These are phyloP conservation scores for Rhagonycha fulva DNA, from an alignment of 2,888 invertebrate genomes.

Conservation along the genomic window DNA sequence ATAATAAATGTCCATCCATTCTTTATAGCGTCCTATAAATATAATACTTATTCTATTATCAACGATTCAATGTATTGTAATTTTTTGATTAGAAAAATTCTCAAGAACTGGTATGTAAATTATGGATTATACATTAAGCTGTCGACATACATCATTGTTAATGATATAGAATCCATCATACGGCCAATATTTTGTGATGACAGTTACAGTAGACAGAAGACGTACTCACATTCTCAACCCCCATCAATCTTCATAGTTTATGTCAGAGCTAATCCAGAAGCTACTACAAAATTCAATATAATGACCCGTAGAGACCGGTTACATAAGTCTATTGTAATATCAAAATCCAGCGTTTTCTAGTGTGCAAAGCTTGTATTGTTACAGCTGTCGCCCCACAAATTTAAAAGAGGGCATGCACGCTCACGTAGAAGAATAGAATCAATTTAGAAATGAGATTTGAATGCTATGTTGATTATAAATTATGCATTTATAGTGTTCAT, in stretches of 20 bases:
- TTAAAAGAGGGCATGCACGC: slow-evolving; percentile 32
- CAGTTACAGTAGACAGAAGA: slow-evolving; percentile 48
- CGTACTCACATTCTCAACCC: slow-evolving; percentile 45
- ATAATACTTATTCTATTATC: slow-evolving; percentile 55
- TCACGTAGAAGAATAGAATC: slow-evolving; percentile 27
- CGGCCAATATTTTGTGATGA: slow-evolving; percentile 52
- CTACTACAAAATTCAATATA: slow-evolving; percentile 50
- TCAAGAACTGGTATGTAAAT: slow-evolving; percentile 24
- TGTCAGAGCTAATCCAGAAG: slow-evolving; percentile 47
- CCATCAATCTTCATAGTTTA: slow-evolving; percentile 51
- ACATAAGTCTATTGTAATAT: slow-evolving; percentile 38
- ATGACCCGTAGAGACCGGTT: slow-evolving; percentile 48
- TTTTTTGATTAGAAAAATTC: slow-evolving; percentile 18
- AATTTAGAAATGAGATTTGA: slow-evolving; percentile 26
- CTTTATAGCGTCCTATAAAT: slow-evolving; percentile 54
- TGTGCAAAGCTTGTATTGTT: slow-evolving; percentile 40
- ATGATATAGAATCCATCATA: slow-evolving; percentile 48
- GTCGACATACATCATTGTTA: slow-evolving; percentile 33
- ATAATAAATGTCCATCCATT: slow-evolving; percentile 54
- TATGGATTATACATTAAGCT: slow-evolving; percentile 31
- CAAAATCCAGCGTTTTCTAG: slow-evolving; percentile 29
- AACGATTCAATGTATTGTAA: slow-evolving; percentile 37
- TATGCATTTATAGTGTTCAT: slow-evolving; percentile 16
- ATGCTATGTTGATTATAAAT: slow-evolving; percentile 29
- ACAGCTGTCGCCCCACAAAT: slow-evolving; percentile 44